Percentiles rank a stretch among this genome's conserved stretches.
Evolutionary conservation across 2,113 vertebrate species (phyloP).

Genomic region (Grammomys dolichurus): DNA sequence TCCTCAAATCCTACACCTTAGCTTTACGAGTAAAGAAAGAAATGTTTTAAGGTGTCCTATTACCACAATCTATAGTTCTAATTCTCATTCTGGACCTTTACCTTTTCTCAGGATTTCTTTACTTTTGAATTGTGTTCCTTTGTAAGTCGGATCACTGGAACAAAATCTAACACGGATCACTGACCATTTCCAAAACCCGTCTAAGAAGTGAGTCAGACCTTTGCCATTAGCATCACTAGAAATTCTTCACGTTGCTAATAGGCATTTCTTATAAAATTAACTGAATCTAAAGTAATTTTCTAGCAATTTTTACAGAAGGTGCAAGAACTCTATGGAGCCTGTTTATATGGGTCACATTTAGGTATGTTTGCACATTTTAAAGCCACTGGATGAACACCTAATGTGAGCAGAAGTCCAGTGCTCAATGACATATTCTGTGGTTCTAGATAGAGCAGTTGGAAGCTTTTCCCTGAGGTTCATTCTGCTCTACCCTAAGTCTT

Average conservation of each 20-base stretch:
- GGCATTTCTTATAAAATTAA: slow-evolving; percentile 32
- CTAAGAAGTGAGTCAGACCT: slow-evolving; percentile 23
- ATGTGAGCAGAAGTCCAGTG: slow-evolving; percentile 8
- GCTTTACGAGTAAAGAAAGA: neutral
- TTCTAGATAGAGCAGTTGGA: neutral
- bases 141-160: slow-evolving; percentile 19
- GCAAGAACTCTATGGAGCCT: neutral
- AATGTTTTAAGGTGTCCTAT: neutral
- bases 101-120: slow-evolving; percentile 15
- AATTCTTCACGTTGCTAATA: neutral
- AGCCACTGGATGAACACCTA: neutral
- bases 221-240: neutral
- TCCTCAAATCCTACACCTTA: neutral
- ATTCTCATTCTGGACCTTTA: slow-evolving; percentile 11
- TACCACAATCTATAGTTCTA: slow-evolving; percentile 8
- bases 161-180: slow-evolving; percentile 24
- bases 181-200: slow-evolving; percentile 48
- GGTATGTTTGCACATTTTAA: neutral
- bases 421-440: neutral
- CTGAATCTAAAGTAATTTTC: slow-evolving; percentile 37
- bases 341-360: neutral
- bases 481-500: neutral
- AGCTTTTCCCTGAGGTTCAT: neutral
- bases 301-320: slow-evolving; percentile 13
- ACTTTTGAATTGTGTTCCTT: slow-evolving; percentile 51